Conservation (phyloP, 2,888 invertebrate genomes). For the Hypolimnas misippus region DNA sequence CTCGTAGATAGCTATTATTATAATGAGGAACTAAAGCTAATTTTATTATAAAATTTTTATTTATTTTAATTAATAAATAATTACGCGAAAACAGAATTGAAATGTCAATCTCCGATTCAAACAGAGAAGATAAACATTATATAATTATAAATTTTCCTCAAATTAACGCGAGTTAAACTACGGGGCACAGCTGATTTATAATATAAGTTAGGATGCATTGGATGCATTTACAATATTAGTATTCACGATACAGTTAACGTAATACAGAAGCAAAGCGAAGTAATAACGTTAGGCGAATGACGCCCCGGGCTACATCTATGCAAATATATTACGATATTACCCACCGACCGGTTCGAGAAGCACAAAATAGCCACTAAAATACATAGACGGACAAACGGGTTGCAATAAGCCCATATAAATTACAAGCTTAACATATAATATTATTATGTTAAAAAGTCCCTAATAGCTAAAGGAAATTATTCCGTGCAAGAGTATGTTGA, state of each 20-base stretch:
- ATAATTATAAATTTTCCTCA: too few relatives aligned
- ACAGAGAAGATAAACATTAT: too few relatives aligned
- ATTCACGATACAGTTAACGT: constrained; percentile 1
- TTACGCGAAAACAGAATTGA: too few relatives aligned
- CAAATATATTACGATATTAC: constrained; percentile 3
- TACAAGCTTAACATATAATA: not conserved
- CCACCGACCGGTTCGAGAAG: not conserved
- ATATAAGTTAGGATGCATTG: not conserved
- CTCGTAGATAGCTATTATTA: too few relatives aligned
- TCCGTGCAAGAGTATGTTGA: too few relatives aligned
- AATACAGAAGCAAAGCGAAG: not conserved
- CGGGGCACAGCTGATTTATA: not conserved
- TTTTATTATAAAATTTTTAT: too few relatives aligned
- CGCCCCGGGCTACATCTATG: constrained; percentile 1
- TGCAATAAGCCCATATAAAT: constrained; percentile 4
- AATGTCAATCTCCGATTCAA: too few relatives aligned
- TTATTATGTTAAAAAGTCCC: too few relatives aligned
- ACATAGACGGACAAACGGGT: constrained; percentile 14
- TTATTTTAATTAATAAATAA: too few relatives aligned
- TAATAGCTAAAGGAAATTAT: too few relatives aligned
- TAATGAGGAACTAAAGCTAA: too few relatives aligned
- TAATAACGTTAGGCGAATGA: constrained; percentile 3
- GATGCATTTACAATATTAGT: constrained; percentile 1
- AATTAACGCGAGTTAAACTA: too few relatives aligned
- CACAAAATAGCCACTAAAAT: constrained; percentile 9